Conservation (phyloP, 2,113 vertebrate species). For the Myiozetetes cayanensis region DNA sequence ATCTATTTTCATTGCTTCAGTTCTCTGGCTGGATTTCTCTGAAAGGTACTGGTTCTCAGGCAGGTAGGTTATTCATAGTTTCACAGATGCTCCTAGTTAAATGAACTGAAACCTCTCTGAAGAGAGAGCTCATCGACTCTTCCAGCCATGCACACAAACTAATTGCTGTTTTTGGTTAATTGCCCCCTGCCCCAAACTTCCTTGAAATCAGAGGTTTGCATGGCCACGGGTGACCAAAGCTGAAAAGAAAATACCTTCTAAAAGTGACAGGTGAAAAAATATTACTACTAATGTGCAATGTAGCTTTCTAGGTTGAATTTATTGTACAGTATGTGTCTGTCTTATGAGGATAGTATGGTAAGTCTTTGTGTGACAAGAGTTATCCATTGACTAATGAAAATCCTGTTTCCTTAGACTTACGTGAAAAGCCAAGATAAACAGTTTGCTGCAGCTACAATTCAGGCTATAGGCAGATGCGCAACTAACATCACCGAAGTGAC, state of each 20-base stretch:
- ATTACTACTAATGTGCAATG: neutral
- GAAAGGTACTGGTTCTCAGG: constrained; percentile 17
- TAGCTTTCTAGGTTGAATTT: neutral
- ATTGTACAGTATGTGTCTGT: neutral
- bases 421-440: constrained; percentile 97
- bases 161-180: constrained; percentile 41
- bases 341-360: neutral
- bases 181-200: neutral
- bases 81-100: constrained; percentile 52
- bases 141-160: constrained; percentile 19
- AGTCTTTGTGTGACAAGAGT: neutral
- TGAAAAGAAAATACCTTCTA: neutral
- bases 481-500: constrained; percentile 93
- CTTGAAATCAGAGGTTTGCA: constrained; percentile 2
- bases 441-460: constrained; percentile 94
- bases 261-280: neutral
- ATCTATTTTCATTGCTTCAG: constrained; percentile 10
- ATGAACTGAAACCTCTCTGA: constrained; percentile 51
- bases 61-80: constrained; percentile 34
- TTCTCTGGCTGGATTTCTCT: constrained; percentile 44
- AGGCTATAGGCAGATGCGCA: constrained; percentile 94
- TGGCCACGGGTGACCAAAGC: neutral
- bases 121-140: constrained; percentile 34
- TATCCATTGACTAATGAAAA: neutral
- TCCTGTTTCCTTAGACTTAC: constrained; percentile 83